phyloP scores from a whole-genome alignment of 1,140 invertebrate species.

The Psilanteris sp. region DNA sequence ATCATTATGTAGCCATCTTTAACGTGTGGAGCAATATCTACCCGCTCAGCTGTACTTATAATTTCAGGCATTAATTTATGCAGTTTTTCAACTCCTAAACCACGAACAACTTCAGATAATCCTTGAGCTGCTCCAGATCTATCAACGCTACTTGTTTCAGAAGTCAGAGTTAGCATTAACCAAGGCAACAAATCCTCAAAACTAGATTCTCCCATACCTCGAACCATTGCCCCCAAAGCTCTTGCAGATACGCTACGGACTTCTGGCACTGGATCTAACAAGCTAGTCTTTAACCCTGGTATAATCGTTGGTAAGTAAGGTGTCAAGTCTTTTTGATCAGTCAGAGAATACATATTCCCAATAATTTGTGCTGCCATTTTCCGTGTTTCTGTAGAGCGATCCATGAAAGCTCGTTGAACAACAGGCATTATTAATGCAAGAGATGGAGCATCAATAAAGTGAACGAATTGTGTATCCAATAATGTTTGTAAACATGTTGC shows the following conservation, averaged over 20 bases:
- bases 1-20: slow-evolving; percentile 99
- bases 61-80: slow-evolving; percentile 99
- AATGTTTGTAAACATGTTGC: slow-evolving; percentile 94
- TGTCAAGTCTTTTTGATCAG: slow-evolving; percentile 98
- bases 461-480: slow-evolving; percentile 98
- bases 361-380: slow-evolving; percentile 99
- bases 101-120: slow-evolving; percentile 95
- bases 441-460: slow-evolving; percentile 99
- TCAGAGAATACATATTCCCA: slow-evolving; percentile 99
- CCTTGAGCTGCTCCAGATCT: slow-evolving; percentile 99
- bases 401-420: slow-evolving; percentile 97
- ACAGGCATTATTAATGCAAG: slow-evolving; percentile 99
- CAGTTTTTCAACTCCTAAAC: slow-evolving; percentile 95
- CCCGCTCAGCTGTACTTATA: slow-evolving; percentile 95
- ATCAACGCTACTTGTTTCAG: slow-evolving; percentile 96
- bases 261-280: slow-evolving; percentile 98
- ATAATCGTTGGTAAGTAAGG: slow-evolving; percentile 98
- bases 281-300: slow-evolving; percentile 96
- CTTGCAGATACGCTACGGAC: slow-evolving; percentile 95
- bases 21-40: slow-evolving; percentile 97
- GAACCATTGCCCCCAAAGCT: slow-evolving; percentile 97
- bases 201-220: slow-evolving; percentile 96
- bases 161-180: slow-evolving; percentile 99
- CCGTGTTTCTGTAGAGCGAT: slow-evolving; percentile 97
- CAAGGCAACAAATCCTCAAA: slow-evolving; percentile 98